A percentile compares a stretch with the other conserved stretches of the same genome.
Evolutionary conservation across 2,797 vertebrate species (phyloP).

Genomic region (Gorsachius magnificus): DNA sequence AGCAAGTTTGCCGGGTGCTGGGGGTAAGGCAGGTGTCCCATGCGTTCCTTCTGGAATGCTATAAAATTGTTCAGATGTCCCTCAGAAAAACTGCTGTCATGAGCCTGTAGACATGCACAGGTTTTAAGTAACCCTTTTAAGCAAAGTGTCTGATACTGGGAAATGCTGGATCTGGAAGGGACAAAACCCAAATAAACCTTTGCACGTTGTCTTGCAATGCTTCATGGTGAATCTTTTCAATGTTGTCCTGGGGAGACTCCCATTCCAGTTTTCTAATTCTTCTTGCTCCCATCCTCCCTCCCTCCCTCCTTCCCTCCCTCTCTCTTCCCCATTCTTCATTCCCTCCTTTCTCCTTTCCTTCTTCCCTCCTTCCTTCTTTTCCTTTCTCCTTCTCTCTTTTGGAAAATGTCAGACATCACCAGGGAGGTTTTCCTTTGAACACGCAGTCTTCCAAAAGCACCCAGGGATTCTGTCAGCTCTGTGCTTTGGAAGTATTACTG

Average conservation of each 20-base stretch:
- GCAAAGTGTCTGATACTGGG: neutral
- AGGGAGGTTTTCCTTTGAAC: neutral
- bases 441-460: neutral
- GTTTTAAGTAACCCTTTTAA: neutral
- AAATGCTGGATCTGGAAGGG: neutral
- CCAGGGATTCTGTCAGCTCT: neutral
- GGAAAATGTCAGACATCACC: neutral
- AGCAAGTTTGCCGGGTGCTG: rapidly evolving
- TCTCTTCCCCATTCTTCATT: no score
- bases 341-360: neutral
- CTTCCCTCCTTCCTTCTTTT: neutral
- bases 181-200: neutral
- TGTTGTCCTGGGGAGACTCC: neutral
- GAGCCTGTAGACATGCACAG: neutral
- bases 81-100: neutral
- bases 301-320: neutral
- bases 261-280: neutral
- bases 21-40: neutral
- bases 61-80: neutral
- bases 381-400: neutral
- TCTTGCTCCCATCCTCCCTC: neutral
- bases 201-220: neutral
- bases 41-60: neutral
- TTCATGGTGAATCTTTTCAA: neutral
- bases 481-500: neutral